phyloP scores from a whole-genome alignment of 2,113 vertebrate species.

The Mionectes macconnelli region DNA sequence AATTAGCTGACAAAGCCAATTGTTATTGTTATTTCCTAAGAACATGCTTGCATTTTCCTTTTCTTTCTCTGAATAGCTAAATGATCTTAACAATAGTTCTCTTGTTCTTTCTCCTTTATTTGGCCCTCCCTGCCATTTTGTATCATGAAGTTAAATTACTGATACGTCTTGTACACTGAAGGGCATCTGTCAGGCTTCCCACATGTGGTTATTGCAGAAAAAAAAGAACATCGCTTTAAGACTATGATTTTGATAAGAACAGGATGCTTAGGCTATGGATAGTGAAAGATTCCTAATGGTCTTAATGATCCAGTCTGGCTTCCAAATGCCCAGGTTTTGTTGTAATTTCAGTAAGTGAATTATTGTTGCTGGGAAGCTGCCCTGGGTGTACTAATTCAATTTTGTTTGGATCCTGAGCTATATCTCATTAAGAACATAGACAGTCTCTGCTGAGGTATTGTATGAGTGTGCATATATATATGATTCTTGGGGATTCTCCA shows the following conservation, averaged over 20 bases:
- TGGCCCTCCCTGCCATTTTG: background rate
- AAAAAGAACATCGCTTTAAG: background rate
- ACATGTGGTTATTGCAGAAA: background rate
- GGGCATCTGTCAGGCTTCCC: background rate
- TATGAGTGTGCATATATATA: background rate
- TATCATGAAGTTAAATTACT: background rate
- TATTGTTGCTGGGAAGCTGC: background rate
- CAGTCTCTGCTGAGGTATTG: background rate
- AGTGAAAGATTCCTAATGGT: background rate
- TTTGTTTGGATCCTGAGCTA: background rate
- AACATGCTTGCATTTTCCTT: slow-evolving; percentile 26
- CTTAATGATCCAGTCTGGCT: background rate
- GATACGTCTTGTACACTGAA: background rate
- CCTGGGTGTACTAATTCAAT: background rate
- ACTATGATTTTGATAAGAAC: background rate
- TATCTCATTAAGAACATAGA: background rate
- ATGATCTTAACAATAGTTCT: slow-evolving; percentile 11
- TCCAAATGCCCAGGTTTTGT: background rate
- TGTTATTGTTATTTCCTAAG: slow-evolving; percentile 39
- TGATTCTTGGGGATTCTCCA: background rate
- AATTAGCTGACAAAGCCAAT: slow-evolving; percentile 51
- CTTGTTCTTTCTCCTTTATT: slow-evolving; percentile 8
- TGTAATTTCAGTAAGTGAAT: background rate
- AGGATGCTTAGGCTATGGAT: background rate
- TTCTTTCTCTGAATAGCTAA: slow-evolving; percentile 42